Conservation (phyloP, 2,113 vertebrate species). For the Spea multiplicata region DNA sequence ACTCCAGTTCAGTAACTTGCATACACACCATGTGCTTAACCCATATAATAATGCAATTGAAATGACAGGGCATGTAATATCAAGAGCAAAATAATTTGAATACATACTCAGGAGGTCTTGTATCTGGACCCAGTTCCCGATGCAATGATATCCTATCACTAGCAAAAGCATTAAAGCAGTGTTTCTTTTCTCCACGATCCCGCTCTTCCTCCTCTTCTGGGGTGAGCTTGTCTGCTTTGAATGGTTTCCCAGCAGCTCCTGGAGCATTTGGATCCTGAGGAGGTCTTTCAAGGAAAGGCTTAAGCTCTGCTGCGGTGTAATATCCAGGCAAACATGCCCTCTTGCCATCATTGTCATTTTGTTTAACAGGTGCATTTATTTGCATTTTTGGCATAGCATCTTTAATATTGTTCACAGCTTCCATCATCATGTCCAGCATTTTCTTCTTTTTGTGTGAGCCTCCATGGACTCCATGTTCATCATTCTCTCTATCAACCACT, state of each 20-base stretch:
- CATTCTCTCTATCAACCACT: slow-evolving; percentile 78
- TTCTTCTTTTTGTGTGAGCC: slow-evolving; percentile 78
- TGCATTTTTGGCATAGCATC: slow-evolving; percentile 95
- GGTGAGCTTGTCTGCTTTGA: slow-evolving; percentile 74
- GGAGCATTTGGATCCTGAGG: slow-evolving; percentile 82
- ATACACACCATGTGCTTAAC: too few relatives aligned
- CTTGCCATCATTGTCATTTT: slow-evolving; percentile 61
- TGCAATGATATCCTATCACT: slow-evolving; percentile 96
- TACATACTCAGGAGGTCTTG: slow-evolving; percentile 95
- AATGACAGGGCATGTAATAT: too few relatives aligned
- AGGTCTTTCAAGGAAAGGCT: slow-evolving; percentile 81
- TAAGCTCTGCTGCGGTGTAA: slow-evolving; percentile 85
- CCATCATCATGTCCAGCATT: slow-evolving; percentile 84
- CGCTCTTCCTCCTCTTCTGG: slow-evolving; percentile 86
- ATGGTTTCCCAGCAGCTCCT: slow-evolving; percentile 88
- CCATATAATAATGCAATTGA: too few relatives aligned
- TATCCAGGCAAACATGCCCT: slow-evolving; percentile 78
- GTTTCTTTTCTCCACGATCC: slow-evolving; percentile 84
- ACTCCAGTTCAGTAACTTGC: too few relatives aligned
- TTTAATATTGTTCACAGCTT: slow-evolving; percentile 92
- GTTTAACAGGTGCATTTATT: slow-evolving; percentile 84
- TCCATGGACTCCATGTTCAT: slow-evolving; percentile 75
- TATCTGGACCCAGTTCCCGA: slow-evolving; percentile 92
- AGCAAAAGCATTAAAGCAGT: slow-evolving; percentile 95
- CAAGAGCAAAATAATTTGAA: neutral